These are phyloP conservation scores for Myotis davidii DNA, from an alignment of 2,113 vertebrate genomes.

Conservation along the genomic window DNA sequence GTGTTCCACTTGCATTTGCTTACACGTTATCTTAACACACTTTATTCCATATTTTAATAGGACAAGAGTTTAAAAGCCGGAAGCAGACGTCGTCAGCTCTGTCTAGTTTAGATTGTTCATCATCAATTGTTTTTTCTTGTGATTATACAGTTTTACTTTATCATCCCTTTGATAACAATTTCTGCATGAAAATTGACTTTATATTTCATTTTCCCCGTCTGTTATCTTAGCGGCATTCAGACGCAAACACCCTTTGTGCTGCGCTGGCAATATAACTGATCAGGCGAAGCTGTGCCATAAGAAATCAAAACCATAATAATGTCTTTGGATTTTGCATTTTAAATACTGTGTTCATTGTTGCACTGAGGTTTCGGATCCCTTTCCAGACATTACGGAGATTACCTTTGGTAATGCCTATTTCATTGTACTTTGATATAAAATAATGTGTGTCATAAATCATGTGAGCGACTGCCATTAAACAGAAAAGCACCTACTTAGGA, in stretches of 20 bases:
- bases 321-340: conserved; percentile 92
- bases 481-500: conserved; percentile 89
- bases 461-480: conserved; percentile 88
- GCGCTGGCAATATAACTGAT: conserved; percentile 86
- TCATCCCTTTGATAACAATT: conserved; percentile 89
- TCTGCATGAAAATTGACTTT: conserved; percentile 87
- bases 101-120: conserved; percentile 78
- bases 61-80: conserved; percentile 76
- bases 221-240: conserved; percentile 88
- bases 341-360: conserved; percentile 91
- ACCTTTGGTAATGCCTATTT: conserved; percentile 91
- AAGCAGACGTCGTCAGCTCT: conserved; percentile 78
- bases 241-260: conserved; percentile 86
- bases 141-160: conserved; percentile 86
- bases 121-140: conserved; percentile 84
- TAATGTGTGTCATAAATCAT: conserved; percentile 90
- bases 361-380: conserved; percentile 89
- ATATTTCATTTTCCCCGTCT: conserved; percentile 87
- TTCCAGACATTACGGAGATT: conserved; percentile 91
- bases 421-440: conserved; percentile 93
- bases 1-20: conserved; percentile 79
- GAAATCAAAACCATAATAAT: conserved; percentile 92
- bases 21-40: conserved; percentile 77
- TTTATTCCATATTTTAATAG: conserved; percentile 83
- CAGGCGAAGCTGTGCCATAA: conserved; percentile 87